Base-by-base conservation (phyloP, 2,888 invertebrate species). In the Monochamus alternatus region DNA sequence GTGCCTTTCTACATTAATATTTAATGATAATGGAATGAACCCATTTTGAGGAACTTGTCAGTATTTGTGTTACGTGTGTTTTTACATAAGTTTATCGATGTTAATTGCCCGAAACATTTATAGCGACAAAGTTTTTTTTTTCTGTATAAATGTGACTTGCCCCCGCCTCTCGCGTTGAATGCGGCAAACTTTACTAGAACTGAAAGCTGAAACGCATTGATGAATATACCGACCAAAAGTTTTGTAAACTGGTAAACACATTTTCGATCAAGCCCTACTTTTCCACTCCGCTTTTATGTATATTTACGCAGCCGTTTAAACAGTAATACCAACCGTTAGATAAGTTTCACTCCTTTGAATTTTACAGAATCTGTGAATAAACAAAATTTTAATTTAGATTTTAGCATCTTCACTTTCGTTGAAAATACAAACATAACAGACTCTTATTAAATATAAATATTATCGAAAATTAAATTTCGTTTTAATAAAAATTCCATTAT, bases 311-410 rank as follows among this genome's bases (percentile, higher is more conserved):
- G 67, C 74, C 76, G 76, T 73, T 68, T 76, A 76, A 74, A 74
- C 74, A 67, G 74, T 58, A 67, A 74, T 67, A 74, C 62, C 67
- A 63, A 67, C 74, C 74, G 66, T 55, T 51, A 62, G 59, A 74
- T 74, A 80, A 78, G 78, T 81, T 81, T 78, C 77, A 80, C 79
- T 81, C 80, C 77, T 77, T 79, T 78, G 70, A 78, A 75, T 80
- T 76, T 78, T 70, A 73, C 76, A 75, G 77, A 81, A 79, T 80
- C 77, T 63, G 60, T 71, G 71, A 70, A 77, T 76, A 81, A 79
- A 81, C 80, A 80, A 72, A 80, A 79, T 80, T 81, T 80, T 78
- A 81, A 80, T 80, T 81, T 79, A 75, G 71, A 81, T 72, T 75
- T 75, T 77, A 75, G 74, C 76, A 74, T 75, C 70, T 75, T 59